Conservation (phyloP, 2,797 vertebrate species). For the Bradypus variegatus region DNA sequence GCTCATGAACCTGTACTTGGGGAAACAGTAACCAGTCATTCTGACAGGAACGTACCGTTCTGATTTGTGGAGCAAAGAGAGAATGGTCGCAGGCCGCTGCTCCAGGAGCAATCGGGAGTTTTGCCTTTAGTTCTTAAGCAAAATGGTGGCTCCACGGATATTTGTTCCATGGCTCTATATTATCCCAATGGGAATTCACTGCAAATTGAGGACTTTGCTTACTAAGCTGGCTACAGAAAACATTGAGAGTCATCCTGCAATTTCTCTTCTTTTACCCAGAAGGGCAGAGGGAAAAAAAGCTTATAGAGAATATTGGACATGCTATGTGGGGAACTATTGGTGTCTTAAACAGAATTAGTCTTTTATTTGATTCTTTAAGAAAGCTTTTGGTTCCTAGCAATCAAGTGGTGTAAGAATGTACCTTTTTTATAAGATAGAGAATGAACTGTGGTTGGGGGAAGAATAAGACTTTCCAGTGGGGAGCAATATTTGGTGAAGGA, state of each 20-base stretch:
- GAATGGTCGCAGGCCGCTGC: not conserved
- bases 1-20: conserved; percentile 41
- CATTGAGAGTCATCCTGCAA: not conserved
- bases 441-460: not conserved
- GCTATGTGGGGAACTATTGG: not conserved
- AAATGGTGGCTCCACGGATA: not conserved
- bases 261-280: not conserved
- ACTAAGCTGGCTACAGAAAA: not conserved
- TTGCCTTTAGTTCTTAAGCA: conserved; percentile 11
- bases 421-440: not conserved
- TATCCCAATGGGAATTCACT: not conserved
- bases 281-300: not conserved
- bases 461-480: not conserved
- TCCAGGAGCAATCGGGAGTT: conserved; percentile 34
- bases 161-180: not conserved
- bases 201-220: conserved; percentile 1
- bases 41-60: conserved; percentile 28
- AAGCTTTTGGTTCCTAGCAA: not conserved
- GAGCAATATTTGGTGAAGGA: not conserved
- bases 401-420: not conserved
- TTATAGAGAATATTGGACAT: not conserved
- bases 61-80: not conserved
- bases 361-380: not conserved
- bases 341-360: not conserved
- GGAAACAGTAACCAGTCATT: conserved; percentile 48